Base-by-base conservation (phyloP, 2,888 invertebrate species). In the Pristionchus maxplancki region DNA sequence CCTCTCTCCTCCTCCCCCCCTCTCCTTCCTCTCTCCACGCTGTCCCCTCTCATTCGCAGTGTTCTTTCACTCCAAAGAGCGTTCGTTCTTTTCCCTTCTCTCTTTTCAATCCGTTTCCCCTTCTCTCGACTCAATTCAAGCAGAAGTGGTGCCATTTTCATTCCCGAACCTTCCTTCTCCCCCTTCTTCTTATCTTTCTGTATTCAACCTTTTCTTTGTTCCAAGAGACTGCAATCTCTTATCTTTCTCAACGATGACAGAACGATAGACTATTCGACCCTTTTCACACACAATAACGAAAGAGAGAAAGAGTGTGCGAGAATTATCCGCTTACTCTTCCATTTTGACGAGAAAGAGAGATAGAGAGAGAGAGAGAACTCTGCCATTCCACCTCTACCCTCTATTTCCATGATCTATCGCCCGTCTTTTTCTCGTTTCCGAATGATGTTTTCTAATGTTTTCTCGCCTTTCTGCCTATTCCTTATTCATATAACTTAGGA, bases 41-140 rank as follows among this genome's bases (percentile, higher is more conserved):
- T 28, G 34, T 84, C 31, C 20, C 50, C 82, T 31, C 62, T 84
- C 84, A 74, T 40, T 74, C 74, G 24, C 17, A 40, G 24, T 74
- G 44, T 62, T 40, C 62, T 84, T 58, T 62, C 84, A 40, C n/a
- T 15, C 28, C 81, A 50, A 81, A 50, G 50, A 81, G 48, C 48
- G 48, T 81, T 48, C 48, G 17, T 34, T 67, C 64, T 40, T 44
- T 53, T 48, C 48, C 31, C 86, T 64, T 62, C 84, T 62, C n/a
- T 67, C 86, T 86, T 24, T 64, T 20, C 44, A 31, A n/a, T 48
- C 48, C 37, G 28, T 34, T 67, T 86, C 24, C n/a, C 31, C 84
- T 40, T 84, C 84, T 84, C 62, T 84, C 37, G n/a, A 34, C 84
- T 40, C 62, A 34, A 24, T 58, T 84, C 84, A 84, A 62, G 28